Evolutionary conservation across 2,888 invertebrate genomes (phyloP), one percentile per base, ranked within the genome.

Genomic region (Napeogenes inachia): DNA sequence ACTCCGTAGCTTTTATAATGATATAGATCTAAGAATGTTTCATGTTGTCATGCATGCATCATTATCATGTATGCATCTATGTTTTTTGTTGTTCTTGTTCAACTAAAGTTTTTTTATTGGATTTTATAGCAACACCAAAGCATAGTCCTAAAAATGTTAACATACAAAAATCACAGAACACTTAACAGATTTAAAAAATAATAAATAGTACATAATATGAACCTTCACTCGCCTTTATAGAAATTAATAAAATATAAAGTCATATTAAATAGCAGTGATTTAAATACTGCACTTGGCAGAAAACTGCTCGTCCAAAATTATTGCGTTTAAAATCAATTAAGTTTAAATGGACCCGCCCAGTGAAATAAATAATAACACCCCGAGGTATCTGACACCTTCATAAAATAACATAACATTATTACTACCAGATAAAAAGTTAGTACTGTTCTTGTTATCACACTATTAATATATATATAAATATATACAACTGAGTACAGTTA

Each of bases 291-390:
- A 56, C 63, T 73, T 77, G 73, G 70, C 73, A 68, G 21, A 21
- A 21, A 0, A 21, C 21, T 21, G 21, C 21, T 71, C 69, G 64
- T 73, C 74, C 75, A 76, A 75, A 83, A 76, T 77, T 81, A 84
- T 79, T 75, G 72, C 74, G 74, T 74, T 76, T 77, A 77, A 77
- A 82, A 84, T 84, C 85, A 83, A 85, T 85, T 84, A 84, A 76
- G 76, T 74, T 78, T 81, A 76, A 79, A 79, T 80, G 70, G 68
- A 68, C 72, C 70, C 67, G 72, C 71, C 73, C 72, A 72, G 65
- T 53, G 74, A 68, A 73, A 75, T 79, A 74, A 80, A 76, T 79
- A 78, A 82, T 80, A 54, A 53, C 72, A 69, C 76, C 76, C 80
- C 79, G 62, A 66, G 62, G 64, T 68, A 65, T 61, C 62, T 56